Conservation (phyloP, 2,113 vertebrate species). For the Bagarius yarrelli region DNA sequence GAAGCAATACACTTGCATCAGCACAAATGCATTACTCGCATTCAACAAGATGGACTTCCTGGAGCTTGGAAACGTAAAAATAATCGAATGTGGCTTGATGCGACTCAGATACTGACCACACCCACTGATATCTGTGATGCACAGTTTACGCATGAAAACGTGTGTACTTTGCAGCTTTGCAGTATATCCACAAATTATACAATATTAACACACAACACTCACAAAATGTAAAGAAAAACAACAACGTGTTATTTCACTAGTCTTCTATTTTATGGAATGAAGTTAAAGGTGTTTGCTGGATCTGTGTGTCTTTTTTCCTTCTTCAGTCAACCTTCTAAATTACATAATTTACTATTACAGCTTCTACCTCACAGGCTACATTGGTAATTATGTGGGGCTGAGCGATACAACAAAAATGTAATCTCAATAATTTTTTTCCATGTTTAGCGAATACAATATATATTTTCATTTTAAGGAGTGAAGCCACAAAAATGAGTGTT, state of each 20-base stretch:
- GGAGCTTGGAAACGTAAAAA: background rate
- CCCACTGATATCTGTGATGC: background rate
- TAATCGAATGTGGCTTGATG: background rate
- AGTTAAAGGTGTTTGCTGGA: background rate
- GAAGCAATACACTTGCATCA: background rate
- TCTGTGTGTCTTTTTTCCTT: background rate
- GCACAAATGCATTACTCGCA: background rate
- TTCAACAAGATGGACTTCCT: background rate
- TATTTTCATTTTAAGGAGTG: too few relatives aligned
- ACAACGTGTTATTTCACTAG: background rate
- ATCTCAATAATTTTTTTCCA: too few relatives aligned
- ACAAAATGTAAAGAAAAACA: background rate
- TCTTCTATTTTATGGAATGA: background rate
- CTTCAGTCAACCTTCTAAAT: background rate
- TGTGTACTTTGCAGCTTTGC: background rate
- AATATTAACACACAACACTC: background rate
- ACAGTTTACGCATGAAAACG: background rate
- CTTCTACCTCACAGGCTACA: background rate
- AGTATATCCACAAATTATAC: background rate
- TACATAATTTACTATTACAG: background rate
- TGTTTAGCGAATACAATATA: too few relatives aligned
- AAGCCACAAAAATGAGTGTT: too few relatives aligned
- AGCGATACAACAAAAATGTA: too few relatives aligned
- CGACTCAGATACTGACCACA: background rate
- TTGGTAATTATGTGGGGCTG: too few relatives aligned